These are phyloP conservation scores for Aplysia californica DNA, from an alignment of 1,140 invertebrate genomes.

Conservation along the genomic window DNA sequence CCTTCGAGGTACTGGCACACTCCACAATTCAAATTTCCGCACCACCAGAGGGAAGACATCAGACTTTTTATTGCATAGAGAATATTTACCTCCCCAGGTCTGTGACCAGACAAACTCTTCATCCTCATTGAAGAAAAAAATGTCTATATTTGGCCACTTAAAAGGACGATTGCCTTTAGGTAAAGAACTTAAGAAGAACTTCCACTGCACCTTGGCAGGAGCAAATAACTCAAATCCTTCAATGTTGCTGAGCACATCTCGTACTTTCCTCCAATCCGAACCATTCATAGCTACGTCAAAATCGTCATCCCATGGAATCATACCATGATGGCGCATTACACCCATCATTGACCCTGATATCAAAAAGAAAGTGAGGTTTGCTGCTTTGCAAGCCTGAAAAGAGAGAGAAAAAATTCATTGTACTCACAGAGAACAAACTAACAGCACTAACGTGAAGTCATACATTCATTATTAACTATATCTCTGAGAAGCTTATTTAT, in stretches of 20 bases:
- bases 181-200: conserved; percentile 42
- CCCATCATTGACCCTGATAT: conserved; percentile 52
- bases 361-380: conserved; percentile 47
- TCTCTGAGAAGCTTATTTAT: no score
- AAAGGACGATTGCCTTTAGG: conserved; percentile 28
- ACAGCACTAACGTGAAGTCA: no score
- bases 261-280: conserved; percentile 34
- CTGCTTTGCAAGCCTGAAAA: conserved; percentile 29
- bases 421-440: no score
- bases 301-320: conserved; percentile 62
- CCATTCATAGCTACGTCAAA: conserved; percentile 48
- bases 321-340: conserved; percentile 47
- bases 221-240: conserved; percentile 32
- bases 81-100: conserved; percentile 34
- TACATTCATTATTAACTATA: no score
- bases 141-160: conserved; percentile 58
- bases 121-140: conserved; percentile 59
- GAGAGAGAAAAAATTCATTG: no score
- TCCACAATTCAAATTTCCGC: conserved; percentile 40
- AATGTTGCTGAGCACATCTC: conserved; percentile 28
- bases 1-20: conserved; percentile 44
- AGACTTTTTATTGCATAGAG: conserved; percentile 37
- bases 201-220: conserved; percentile 41
- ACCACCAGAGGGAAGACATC: conserved; percentile 50
- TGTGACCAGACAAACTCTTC: conserved; percentile 56